Percentiles rank a stretch among this genome's conserved stretches.
Conservation (phyloP, 2,888 invertebrate species). For the Diarsia mendica region DNA sequence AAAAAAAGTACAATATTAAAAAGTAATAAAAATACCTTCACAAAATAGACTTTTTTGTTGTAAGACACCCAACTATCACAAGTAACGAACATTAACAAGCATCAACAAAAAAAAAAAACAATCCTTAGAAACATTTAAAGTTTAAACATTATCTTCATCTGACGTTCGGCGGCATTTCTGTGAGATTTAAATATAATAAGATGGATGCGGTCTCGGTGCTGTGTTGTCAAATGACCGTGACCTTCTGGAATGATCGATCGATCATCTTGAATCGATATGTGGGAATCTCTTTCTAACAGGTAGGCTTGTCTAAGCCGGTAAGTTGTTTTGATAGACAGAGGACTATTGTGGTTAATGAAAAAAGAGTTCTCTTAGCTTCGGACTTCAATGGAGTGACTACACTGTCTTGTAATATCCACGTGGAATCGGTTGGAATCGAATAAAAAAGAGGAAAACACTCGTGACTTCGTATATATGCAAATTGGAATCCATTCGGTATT, state of each 20-base stretch:
- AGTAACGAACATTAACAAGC: conserved; percentile 15
- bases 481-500: no score
- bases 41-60: background rate
- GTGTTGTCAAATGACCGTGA: conserved; percentile 65
- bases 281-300: conserved; percentile 11
- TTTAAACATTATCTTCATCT: conserved; percentile 36
- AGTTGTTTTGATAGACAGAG: conserved; percentile 3
- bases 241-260: conserved; percentile 67
- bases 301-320: background rate
- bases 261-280: conserved; percentile 36
- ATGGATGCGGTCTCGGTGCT: conserved; percentile 49
- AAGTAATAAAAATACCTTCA: background rate
- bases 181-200: conserved; percentile 54
- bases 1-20: background rate
- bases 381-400: background rate
- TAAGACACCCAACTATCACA: background rate
- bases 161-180: conserved; percentile 46
- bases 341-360: background rate
- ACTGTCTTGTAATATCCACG: background rate
- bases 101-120: background rate
- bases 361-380: background rate
- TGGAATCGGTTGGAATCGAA: background rate
- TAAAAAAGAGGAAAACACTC: no score
- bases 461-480: no score
- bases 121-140: conserved; percentile 27